Percentiles rank a stretch among this genome's conserved stretches.
Conservation (phyloP, 2,113 vertebrate genomes). For the Caranx melampygus region DNA sequence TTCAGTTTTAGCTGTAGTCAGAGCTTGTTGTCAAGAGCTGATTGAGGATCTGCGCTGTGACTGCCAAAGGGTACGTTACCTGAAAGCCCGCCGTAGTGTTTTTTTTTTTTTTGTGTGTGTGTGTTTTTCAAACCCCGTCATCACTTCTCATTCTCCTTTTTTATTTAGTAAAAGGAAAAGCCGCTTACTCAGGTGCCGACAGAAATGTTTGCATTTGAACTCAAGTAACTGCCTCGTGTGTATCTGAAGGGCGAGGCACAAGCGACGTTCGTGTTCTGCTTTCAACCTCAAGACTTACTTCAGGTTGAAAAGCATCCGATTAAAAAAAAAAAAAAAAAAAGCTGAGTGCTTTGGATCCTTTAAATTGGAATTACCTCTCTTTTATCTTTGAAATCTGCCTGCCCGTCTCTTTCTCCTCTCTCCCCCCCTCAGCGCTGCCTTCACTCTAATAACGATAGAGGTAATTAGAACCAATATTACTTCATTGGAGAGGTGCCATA, state of each 20-base stretch:
- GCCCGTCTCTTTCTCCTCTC: constrained; percentile 10
- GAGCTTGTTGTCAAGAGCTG: constrained; percentile 37
- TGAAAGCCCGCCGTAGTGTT: constrained; percentile 16
- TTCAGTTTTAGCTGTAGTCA: constrained; percentile 41
- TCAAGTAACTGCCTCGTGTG: constrained; percentile 20
- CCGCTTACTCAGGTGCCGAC: constrained; percentile 29
- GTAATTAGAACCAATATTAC: constrained; percentile 65
- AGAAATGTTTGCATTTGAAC: constrained; percentile 46
- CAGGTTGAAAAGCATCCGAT: constrained; percentile 1
- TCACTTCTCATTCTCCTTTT: constrained; percentile 48
- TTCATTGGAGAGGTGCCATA: constrained; percentile 33
- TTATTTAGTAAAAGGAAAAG: constrained; percentile 28
- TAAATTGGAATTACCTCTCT: constrained; percentile 54
- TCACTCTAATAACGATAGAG: constrained; percentile 41
- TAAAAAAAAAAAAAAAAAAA: constrained; percentile 42
- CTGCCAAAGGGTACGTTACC: constrained; percentile 40
- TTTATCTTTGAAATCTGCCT: constrained; percentile 63
- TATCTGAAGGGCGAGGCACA: constrained; percentile 18
- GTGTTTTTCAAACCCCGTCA: constrained; percentile 39
- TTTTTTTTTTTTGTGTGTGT: constrained; percentile 22
- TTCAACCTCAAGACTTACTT: constrained; percentile 14
- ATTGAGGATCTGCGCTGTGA: constrained; percentile 41
- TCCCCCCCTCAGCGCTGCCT: background rate
- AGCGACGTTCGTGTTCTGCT: constrained; percentile 21
- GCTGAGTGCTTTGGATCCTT: constrained; percentile 20